Percentiles rank a stretch among this genome's conserved stretches.
Conservation (phyloP, 2,888 invertebrate species). For the Perizoma flavofasciatum region DNA sequence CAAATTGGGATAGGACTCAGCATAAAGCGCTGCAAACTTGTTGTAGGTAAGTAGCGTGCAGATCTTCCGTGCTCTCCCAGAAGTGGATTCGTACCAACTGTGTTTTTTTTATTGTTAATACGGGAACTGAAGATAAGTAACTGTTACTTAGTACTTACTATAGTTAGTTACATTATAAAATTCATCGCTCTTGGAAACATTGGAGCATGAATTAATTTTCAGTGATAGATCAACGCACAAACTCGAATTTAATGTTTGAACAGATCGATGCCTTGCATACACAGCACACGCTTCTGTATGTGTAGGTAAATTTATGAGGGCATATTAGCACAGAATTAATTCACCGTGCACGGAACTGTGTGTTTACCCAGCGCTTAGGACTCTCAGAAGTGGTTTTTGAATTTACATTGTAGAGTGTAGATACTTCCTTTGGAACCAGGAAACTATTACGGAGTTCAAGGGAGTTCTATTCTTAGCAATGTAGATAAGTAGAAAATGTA, state of each 20-base stretch:
- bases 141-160: no score
- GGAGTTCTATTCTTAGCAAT: no score
- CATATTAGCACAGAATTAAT: constrained; percentile 51
- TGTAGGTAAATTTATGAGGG: constrained; percentile 44
- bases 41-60: no score
- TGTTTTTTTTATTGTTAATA: no score
- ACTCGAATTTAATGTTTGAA: background rate
- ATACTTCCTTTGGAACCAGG: constrained; percentile 13
- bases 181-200: background rate
- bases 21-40: no score
- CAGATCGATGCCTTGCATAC: constrained; percentile 15
- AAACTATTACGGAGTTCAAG: constrained; percentile 1
- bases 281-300: constrained; percentile 14
- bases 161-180: no score
- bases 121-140: no score
- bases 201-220: background rate
- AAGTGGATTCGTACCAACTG: no score
- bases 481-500: no score
- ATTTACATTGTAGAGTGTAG: constrained; percentile 44
- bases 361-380: constrained; percentile 39
- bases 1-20: no score
- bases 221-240: background rate
- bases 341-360: constrained; percentile 36
- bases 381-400: constrained; percentile 45
- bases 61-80: no score